Conservation (phyloP, 2,113 vertebrate species). For the Apodemus sylvaticus region DNA sequence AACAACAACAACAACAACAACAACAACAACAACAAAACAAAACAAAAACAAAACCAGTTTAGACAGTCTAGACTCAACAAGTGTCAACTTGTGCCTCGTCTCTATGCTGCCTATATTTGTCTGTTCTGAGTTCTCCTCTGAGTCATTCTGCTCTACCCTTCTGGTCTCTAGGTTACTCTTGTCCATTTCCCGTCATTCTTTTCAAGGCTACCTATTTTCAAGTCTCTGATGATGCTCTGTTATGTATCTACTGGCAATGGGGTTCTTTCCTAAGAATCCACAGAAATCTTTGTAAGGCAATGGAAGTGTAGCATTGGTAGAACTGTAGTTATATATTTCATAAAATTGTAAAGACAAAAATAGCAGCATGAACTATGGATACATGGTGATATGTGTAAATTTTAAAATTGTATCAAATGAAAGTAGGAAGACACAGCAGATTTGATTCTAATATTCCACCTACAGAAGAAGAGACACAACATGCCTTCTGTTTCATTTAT, state of each 20-base stretch:
- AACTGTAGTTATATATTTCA: neutral
- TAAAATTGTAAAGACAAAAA: slow-evolving; percentile 3
- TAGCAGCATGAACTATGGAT: neutral
- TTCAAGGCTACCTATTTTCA: neutral
- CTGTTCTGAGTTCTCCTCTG: neutral
- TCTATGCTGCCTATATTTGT: neutral
- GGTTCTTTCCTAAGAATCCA: slow-evolving; percentile 7
- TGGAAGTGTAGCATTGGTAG: slow-evolving; percentile 23
- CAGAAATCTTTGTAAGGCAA: slow-evolving; percentile 16
- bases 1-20: neutral
- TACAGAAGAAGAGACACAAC: neutral
- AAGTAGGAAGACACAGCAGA: slow-evolving; percentile 27
- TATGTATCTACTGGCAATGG: neutral
- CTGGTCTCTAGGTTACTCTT: neutral
- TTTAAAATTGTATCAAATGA: neutral
- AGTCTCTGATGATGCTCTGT: neutral
- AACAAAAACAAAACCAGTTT: neutral
- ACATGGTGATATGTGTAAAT: neutral
- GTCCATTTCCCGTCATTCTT: neutral
- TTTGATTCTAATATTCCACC: slow-evolving; percentile 1
- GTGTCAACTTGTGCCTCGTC: neutral
- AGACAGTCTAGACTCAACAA: neutral
- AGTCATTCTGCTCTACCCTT: neutral
- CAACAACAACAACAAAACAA: neutral
- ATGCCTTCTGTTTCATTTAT: neutral